Percentiles rank a stretch among this genome's conserved stretches.
Conservation (phyloP, 2,888 invertebrate species). For the Sylvicola cinctus region DNA sequence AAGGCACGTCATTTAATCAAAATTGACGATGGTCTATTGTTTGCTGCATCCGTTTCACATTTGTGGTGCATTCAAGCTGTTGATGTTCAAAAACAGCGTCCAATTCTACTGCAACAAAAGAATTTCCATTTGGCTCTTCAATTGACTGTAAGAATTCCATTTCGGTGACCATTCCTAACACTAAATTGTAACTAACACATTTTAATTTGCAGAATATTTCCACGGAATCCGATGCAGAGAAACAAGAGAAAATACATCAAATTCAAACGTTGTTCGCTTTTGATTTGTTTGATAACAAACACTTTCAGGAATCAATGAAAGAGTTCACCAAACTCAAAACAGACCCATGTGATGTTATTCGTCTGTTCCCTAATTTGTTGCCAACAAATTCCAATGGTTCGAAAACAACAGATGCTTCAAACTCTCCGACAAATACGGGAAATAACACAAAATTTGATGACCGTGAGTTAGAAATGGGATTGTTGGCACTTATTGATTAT, state of each 20-base stretch:
- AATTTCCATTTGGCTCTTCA: conserved; percentile 87
- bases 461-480: conserved; percentile 68
- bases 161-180: conserved; percentile 1
- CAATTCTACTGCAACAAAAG: conserved; percentile 65
- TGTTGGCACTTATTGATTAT: conserved; percentile 77
- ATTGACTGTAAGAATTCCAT: conserved; percentile 48
- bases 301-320: conserved; percentile 77
- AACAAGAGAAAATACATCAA: conserved; percentile 57
- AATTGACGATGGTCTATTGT: conserved; percentile 58
- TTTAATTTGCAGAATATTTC: conserved; percentile 47
- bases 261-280: conserved; percentile 83
- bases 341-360: conserved; percentile 89
- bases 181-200: conserved; percentile 2
- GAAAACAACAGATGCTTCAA: conserved; percentile 11
- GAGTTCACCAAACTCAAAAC: conserved; percentile 77
- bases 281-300: conserved; percentile 73
- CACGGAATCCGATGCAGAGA: conserved; percentile 60
- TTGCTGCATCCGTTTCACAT: conserved; percentile 69
- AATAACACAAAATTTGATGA: conserved; percentile 39
- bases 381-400: conserved; percentile 19
- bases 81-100: conserved; percentile 65
- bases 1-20: conserved; percentile 55
- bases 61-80: conserved; percentile 73
- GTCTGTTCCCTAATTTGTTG: conserved; percentile 73
- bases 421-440: conserved; percentile 18